These are phyloP conservation scores for Mixornis gularis DNA, from an alignment of 2,113 vertebrate genomes.

Conservation along the genomic window DNA sequence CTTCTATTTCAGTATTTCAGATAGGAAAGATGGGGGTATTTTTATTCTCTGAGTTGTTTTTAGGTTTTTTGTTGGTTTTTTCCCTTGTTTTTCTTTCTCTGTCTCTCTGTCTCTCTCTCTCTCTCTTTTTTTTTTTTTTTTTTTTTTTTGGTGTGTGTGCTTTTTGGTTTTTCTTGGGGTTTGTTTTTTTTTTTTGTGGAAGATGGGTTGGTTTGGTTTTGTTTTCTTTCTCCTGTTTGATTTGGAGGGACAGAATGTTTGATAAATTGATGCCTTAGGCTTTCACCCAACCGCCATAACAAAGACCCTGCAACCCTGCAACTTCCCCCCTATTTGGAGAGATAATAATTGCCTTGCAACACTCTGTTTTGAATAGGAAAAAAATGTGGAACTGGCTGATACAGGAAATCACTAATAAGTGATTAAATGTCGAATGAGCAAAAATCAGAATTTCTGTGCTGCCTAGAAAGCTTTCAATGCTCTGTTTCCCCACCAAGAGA, in stretches of 20 bases:
- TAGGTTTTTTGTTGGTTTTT: no score
- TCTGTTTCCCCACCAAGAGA: neutral
- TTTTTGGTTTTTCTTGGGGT: no score
- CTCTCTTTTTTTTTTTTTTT: neutral
- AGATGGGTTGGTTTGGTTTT: neutral
- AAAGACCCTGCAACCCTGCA: fast-evolving
- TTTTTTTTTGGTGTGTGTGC: neutral
- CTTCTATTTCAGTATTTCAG: neutral
- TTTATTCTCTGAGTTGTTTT: neutral
- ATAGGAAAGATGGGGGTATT: neutral
- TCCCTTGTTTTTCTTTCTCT: no score
- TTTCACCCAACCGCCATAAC: neutral
- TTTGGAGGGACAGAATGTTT: neutral
- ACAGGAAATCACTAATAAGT: neutral
- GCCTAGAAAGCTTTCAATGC: neutral
- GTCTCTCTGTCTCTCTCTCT: no score
- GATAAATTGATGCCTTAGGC: neutral
- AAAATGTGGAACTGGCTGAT: neutral
- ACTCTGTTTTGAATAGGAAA: neutral
- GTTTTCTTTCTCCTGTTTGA: neutral
- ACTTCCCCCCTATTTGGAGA: neutral
- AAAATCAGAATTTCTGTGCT: neutral
- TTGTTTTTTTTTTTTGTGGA: neutral
- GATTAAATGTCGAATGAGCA: neutral
- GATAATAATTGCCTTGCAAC: neutral